A percentile compares a stretch with the other conserved stretches of the same genome.
Evolutionary conservation across 2,888 invertebrate genomes (phyloP).

Genomic region (Agrotis ipsilon): DNA sequence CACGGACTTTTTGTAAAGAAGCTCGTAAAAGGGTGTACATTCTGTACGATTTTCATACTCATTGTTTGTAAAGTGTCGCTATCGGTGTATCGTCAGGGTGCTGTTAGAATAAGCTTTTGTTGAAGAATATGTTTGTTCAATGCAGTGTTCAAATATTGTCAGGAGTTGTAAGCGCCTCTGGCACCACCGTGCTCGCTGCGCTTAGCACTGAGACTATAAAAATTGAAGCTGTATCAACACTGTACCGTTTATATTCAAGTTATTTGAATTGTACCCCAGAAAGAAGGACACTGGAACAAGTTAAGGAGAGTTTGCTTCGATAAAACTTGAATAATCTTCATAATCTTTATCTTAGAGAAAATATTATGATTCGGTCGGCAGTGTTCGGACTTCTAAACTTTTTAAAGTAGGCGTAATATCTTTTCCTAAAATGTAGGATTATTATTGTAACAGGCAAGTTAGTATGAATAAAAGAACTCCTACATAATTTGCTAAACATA

Average conservation of each 20-base stretch:
- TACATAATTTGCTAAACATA: conserved; percentile 1
- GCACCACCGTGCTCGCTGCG: conserved; percentile 50
- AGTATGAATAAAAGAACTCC: conserved; percentile 3
- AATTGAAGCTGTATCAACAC: conserved; percentile 69
- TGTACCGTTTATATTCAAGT: conserved; percentile 52
- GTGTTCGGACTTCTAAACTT: conserved; percentile 23
- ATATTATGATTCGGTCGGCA: conserved; percentile 36
- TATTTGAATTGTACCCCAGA: conserved; percentile 48
- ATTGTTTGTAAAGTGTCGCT: conserved; percentile 58
- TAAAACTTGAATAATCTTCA: conserved; percentile 35
- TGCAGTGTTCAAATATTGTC: conserved; percentile 77
- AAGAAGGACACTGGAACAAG: conserved; percentile 43
- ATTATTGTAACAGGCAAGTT: conserved; percentile 3
- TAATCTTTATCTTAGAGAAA: conserved; percentile 46
- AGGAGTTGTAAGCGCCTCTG: conserved; percentile 70
- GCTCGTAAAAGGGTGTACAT: conserved; percentile 36
- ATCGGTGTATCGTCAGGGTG: conserved; percentile 63
- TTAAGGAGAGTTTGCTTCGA: conserved; percentile 38
- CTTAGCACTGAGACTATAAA: conserved; percentile 64
- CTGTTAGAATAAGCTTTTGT: conserved; percentile 70
- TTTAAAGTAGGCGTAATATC: conserved; percentile 22
- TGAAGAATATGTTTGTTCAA: conserved; percentile 69
- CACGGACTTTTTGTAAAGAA: conserved; percentile 53
- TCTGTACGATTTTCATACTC: conserved; percentile 52
- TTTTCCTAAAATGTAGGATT: conserved; percentile 16